Evolutionary conservation across 2,888 invertebrate genomes (phyloP).

Genomic region (Adineta ricciae): DNA sequence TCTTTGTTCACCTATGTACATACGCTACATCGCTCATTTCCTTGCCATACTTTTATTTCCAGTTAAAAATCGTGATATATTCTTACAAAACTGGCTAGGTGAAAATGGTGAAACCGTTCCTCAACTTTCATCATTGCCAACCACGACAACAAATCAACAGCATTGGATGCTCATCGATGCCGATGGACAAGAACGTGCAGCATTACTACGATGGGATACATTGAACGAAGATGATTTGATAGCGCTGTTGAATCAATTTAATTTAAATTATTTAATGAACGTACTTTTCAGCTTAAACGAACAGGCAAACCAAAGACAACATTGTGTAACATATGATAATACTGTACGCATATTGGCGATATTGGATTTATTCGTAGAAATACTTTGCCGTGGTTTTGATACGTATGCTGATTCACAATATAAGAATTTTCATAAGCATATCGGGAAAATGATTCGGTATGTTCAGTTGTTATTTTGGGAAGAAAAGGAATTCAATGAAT

Average conservation of each 20-base stretch:
- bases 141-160: not conserved
- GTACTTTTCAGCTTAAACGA: constrained; percentile 6
- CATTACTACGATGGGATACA: constrained; percentile 15
- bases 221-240: constrained; percentile 20
- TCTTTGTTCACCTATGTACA: not conserved
- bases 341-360: not conserved
- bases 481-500: not conserved
- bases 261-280: constrained; percentile 16
- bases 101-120: not conserved
- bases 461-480: not conserved
- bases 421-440: constrained; percentile 19
- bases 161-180: constrained; percentile 14
- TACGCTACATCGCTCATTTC: not conserved
- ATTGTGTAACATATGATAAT: not conserved
- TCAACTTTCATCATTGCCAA: no score
- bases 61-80: constrained; percentile 8
- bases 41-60: constrained; percentile 18
- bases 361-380: constrained; percentile 8
- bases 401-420: constrained; percentile 18
- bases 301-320: not conserved
- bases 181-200: constrained; percentile 16
- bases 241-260: not conserved
- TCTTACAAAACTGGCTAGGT: constrained; percentile 17
- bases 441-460: not conserved
- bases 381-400: constrained; percentile 5